Base-by-base conservation (phyloP, 2,113 vertebrate species). In the Odontesthes bonariensis region DNA sequence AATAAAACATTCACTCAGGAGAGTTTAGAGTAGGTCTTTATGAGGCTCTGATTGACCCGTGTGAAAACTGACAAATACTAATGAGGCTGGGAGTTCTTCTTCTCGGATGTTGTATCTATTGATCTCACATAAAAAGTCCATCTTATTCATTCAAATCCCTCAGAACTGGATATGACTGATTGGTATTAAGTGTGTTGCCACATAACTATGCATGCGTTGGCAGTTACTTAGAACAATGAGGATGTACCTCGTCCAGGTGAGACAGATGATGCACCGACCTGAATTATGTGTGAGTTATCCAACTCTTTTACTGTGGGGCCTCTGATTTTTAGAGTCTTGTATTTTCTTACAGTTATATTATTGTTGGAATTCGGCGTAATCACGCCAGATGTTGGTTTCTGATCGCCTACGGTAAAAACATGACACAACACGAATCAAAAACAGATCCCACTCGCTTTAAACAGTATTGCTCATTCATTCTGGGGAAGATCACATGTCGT, bases 381-480 rank as follows among this genome's bases (percentile, higher is more conserved):
- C 61, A 1, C 14, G 64, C 71, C 85, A 84, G 70, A 75, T 87
- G 79, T 66, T 75, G 59, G 80, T 75, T 85, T 85, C 81, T 83
- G 75, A 89, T 89, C 40, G 77, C 75, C 83, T 64, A 75, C 68
- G 47, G 88, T 92, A 63, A 78, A 88, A 90, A 92, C 74, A 86
- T 89, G 90, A 91, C 90, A 85, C 88, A 87, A 88, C 90, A 91
- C 64, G 81, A 91, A 87, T 87, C 67, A 80, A 90, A 89, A 86
- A 81, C 66, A 85, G 77, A 89, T 87, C 83, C 66, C 51, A 54
- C 68, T 65, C 85, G 82, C 84, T 89, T 84, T 77, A 86, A 90
- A 88, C 89, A 85, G 77, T 86, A 68, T 86, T 86, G 67, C 88
- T 87, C 85, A 88, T 92, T 90, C 86, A 88, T 88, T 88, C 82